Evolutionary conservation across 1,140 invertebrate species (phyloP), one percentile per base, ranked within the genome.

Genomic region (Lucilia cuprina): DNA sequence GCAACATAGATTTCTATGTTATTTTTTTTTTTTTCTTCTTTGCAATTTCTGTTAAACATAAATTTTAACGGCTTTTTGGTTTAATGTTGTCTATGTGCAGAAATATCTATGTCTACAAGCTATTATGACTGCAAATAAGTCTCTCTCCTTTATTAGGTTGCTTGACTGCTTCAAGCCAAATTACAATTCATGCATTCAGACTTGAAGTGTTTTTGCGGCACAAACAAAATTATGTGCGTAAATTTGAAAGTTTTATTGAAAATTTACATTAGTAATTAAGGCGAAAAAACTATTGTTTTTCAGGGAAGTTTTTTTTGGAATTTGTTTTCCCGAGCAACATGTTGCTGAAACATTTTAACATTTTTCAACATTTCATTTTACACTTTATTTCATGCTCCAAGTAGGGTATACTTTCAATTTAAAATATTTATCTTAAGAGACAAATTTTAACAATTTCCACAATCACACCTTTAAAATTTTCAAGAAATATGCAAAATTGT

Each of bases 201-300:
- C 12, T 21, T 70, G 4, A 70, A 25, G 19, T 21, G 19, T 25
- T 21, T 7, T 25, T 70, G 65, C 12, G 50, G 65, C 19, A 55
- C 12, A 55, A 25, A 70, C n/a, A 60, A 70, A 70, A 70, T 70
- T 70, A 70, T 70, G 55, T 60, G 65, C 65, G 65, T 70, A 70
- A 70, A 70, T 70, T 70, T 70, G 65, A 70, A 70, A 70, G 65
- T 70, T 21, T 70, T 70, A 70, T 70, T 70, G 19, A 19, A 70
- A 19, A 70, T 70, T 70, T 70, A 7, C 17, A 70, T 70, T 21
- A 21, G 7, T 17, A 60, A 60, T 7, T 17, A 60, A 60, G 1
- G 14, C 14, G 25, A 30, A 30, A n/a, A 30, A 30, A 30, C 25
- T 30, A 30, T 30, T 30, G 25, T 30, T 30, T 30, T 30, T 30